Base-by-base conservation (phyloP, 2,113 vertebrate genomes). In the Odontophorus gujanensis region DNA sequence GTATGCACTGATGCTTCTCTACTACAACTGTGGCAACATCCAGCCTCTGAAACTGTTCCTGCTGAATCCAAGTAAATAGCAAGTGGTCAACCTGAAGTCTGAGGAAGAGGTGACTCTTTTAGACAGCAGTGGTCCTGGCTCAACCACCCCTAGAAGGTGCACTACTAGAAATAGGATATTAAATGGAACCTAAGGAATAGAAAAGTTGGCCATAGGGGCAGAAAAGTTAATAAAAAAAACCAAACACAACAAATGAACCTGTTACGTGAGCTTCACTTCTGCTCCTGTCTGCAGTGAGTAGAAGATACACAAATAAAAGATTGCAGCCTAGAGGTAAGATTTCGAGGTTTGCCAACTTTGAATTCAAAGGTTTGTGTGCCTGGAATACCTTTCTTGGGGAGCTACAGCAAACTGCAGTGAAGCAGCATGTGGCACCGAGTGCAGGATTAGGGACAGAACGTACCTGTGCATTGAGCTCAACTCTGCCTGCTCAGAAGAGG, bases 401-500 rank as follows among this genome's bases (percentile, higher is more conserved):
- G 13, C 76, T 12, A 1, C 34, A 59, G 73, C 24, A 13, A 0
- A 1, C 11, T 30, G 13, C 18, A 55, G 68, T 3, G 87, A 28
- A 82, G 45, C 2, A 14, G 58, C 0, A 21, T 11, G 85, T 12
- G 6, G 76, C 51, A 57, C 25, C 1, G 72, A 13, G 59, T 13
- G 50, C 81, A 45, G 81, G 74, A 53, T 6, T 21, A 21, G 50
- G 32, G 34, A n/a, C 16, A 2, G 10, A 0, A 30, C 19, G 2
- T 2, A 9, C 62, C 36, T 15, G 3, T 2, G 75, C 13, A 72
- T 50, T 59, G 59, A 15, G 0, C 40, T 50, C 8, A 25, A 8
- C 18, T 28, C 40, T 0, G 18, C 36, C 6, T 0, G 24, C 74
- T 65, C 36, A 14, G 53, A 4, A 12, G 6, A 0, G 4, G 24